A percentile compares a stretch with the other conserved stretches of the same genome.
These are phyloP conservation scores for Venustaconcha ellipsiformis DNA, from an alignment of 1,140 invertebrate species.

Conservation along the genomic window DNA sequence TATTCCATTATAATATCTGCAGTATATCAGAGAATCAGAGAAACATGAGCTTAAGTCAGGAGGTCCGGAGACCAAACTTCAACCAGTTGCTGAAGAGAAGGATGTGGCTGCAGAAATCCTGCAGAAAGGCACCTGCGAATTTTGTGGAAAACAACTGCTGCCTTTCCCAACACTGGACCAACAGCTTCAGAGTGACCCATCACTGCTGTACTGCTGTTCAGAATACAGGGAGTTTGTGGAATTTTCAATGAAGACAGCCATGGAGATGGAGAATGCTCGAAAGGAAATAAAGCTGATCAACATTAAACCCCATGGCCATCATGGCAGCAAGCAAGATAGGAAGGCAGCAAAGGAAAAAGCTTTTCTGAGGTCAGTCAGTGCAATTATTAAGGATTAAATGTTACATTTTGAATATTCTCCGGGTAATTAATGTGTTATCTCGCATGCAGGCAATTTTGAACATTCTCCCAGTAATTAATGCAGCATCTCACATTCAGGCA, in stretches of 20 bases:
- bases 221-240: constrained; percentile 66
- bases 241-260: constrained; percentile 46
- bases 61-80: constrained; percentile 27
- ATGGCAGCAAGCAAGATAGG: constrained; percentile 60
- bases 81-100: constrained; percentile 13
- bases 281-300: constrained; percentile 52
- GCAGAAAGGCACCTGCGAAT: constrained; percentile 63
- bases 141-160: constrained; percentile 61
- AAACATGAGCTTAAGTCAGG: constrained; percentile 40
- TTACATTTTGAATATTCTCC: no score
- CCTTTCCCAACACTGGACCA: constrained; percentile 63
- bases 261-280: constrained; percentile 45
- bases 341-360: constrained; percentile 62
- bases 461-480: no score
- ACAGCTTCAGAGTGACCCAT: constrained; percentile 53
- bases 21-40: constrained; percentile 61
- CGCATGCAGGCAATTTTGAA: no score
- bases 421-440: no score
- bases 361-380: constrained; percentile 50
- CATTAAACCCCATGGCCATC: constrained; percentile 61
- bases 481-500: no score
- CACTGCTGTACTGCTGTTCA: constrained; percentile 66
- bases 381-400: no score
- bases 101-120: constrained; percentile 47
- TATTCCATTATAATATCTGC: constrained; percentile 5